Percentiles rank a stretch among this genome's conserved stretches.
These are phyloP conservation scores for Anastrepha obliqua DNA, from an alignment of 1,140 invertebrate species.

Conservation along the genomic window DNA sequence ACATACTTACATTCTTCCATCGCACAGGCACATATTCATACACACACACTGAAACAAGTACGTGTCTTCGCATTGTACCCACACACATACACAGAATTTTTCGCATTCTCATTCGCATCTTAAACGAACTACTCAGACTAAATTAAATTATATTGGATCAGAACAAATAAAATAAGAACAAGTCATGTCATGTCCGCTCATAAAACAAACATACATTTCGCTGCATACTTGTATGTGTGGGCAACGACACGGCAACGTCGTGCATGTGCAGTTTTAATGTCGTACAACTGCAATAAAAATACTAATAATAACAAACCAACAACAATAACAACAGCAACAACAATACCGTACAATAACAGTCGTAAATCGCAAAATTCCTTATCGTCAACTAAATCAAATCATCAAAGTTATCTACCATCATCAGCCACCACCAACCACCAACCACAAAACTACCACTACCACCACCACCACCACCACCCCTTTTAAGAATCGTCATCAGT, in stretches of 20 bases:
- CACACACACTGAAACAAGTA: not conserved
- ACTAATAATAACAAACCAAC: not conserved
- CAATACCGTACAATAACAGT: not conserved
- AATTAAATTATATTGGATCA: conserved; percentile 14
- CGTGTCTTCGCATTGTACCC: not conserved
- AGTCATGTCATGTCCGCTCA: conserved; percentile 5
- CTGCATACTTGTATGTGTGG: not conserved
- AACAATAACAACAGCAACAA: not conserved
- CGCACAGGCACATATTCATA: not conserved
- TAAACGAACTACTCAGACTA: not conserved
- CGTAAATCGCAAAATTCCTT: not conserved
- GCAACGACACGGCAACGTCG: not conserved
- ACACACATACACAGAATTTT: not conserved
- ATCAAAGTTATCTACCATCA: not conserved
- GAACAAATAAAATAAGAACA: not conserved
- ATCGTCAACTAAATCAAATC: not conserved
- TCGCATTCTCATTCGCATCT: conserved; percentile 47
- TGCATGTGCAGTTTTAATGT: not conserved
- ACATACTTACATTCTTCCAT: not conserved
- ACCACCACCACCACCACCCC: conserved; percentile 16
- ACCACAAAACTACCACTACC: not conserved
- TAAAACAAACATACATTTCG: not conserved
- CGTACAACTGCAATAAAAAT: not conserved
- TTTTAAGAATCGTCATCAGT: not conserved
- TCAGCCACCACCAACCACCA: not conserved